Evolutionary conservation across 2,113 vertebrate species (phyloP).

Genomic region (Geothlypis trichas): DNA sequence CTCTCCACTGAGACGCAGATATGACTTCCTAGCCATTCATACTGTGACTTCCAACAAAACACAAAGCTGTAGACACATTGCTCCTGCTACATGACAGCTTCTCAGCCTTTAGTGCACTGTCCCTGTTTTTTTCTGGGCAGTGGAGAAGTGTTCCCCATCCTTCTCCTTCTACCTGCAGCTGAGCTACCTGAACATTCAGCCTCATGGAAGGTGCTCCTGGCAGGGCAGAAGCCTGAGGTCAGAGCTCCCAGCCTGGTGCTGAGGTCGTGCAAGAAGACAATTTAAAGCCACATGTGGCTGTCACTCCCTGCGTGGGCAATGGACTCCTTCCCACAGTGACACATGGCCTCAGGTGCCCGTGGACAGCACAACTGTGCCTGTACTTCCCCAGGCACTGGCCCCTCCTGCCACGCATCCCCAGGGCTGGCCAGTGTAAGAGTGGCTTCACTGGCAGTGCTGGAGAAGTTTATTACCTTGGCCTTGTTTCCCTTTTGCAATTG

Average conservation of each 20-base stretch:
- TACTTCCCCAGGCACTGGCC: rapidly evolving
- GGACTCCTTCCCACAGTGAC: not conserved
- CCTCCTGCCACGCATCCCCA: rapidly evolving
- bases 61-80: not conserved
- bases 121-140: rapidly evolving
- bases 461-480: not conserved
- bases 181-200: not conserved
- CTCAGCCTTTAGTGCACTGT: not conserved
- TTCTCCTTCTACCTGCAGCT: not conserved
- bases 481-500: not conserved
- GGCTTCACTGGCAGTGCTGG: not conserved
- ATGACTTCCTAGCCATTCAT: not conserved
- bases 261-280: not conserved
- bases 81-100: not conserved
- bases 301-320: not conserved
- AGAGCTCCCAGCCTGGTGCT: not conserved
- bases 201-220: not conserved
- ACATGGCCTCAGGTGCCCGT: rapidly evolving
- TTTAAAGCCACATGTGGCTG: rapidly evolving
- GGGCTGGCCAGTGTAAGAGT: not conserved
- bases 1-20: not conserved
- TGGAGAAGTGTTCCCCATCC: not conserved
- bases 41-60: not conserved
- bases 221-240: not conserved
- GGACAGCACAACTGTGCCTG: not conserved